Base-by-base conservation (phyloP, 2,888 invertebrate species). In the Agrochola litura region DNA sequence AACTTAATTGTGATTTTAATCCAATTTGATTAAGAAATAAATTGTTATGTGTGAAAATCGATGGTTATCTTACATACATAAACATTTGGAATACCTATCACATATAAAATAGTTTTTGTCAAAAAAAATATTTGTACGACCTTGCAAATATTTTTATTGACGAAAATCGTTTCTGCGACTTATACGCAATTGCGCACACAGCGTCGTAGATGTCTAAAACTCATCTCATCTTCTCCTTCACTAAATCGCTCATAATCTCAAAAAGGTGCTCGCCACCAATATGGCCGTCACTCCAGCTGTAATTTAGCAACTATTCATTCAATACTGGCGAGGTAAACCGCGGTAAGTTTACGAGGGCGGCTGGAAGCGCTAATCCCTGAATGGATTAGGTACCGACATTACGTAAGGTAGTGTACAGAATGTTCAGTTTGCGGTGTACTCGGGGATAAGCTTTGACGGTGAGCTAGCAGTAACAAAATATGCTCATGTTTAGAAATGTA, bases 341-440 rank as follows among this genome's bases (percentile, higher is more conserved):
- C 77, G 66, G 64, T 3, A 75, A 84, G 63, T 85, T 86, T 82
- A 86, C 80, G 77, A 83, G 76, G 73, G 58, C 14, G 76, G 71
- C 54, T 76, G 30, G 61, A 58, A 76, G 76, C 79, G 84, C 82
- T 88, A 89, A 88, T 82, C 76, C 69, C 54, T 82, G 87, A 86
- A 86, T 86, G 84, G 82, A 84, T 88, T 86, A 88, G 78, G 61
- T 68, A 46, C 37, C 14, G 22, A 12, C 65, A 74, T 65, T 37
- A 71, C 14, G 37, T 58, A 64, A 58, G 49, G 52, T 41, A 6
- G 14, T 2, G 19, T 12, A 14, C 71, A 79, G 79, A 76, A 76
- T 67, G 52, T 41, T 67, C 43, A 85, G 30, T 74, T 10, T 65
- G 65, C n/a, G 46, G 30, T 67, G 58, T 56, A 63, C 52, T 30